A percentile compares a stretch with the other conserved stretches of the same genome.
phyloP scores from a whole-genome alignment of 2,113 vertebrate genomes.

The Limnothrissa miodon region DNA sequence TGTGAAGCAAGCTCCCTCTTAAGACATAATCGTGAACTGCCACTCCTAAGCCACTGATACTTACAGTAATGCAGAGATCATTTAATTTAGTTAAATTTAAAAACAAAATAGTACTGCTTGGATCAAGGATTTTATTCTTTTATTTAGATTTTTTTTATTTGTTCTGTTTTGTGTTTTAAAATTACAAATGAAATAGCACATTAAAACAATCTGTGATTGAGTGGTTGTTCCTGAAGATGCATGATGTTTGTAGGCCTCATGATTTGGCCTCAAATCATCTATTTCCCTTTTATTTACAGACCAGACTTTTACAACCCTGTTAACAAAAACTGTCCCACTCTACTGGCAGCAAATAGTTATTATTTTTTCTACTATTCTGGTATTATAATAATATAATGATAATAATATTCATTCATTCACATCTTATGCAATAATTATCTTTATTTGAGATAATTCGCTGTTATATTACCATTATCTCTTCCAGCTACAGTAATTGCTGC shows the following conservation, averaged over 20 bases:
- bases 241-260: not conserved
- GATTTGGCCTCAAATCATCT: no score
- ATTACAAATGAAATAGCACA: not conserved
- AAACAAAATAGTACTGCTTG: not conserved
- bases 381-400: not conserved
- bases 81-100: not conserved
- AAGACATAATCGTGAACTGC: constrained; percentile 58
- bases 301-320: no score
- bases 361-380: not conserved
- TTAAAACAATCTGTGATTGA: not conserved
- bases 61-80: not conserved
- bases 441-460: not conserved
- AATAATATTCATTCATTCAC: no score
- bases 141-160: no score
- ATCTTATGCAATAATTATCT: no score
- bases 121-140: not conserved
- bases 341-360: no score
- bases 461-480: not conserved
- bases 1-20: constrained; percentile 67
- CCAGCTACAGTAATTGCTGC: no score
- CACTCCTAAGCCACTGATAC: constrained; percentile 40
- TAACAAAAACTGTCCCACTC: not conserved
- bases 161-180: no score
- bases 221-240: not conserved
- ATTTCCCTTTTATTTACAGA: no score